A percentile compares a stretch with the other conserved stretches of the same genome.
These are phyloP conservation scores for Ceratina australensis DNA, from an alignment of 1,140 invertebrate species.

Conservation along the genomic window DNA sequence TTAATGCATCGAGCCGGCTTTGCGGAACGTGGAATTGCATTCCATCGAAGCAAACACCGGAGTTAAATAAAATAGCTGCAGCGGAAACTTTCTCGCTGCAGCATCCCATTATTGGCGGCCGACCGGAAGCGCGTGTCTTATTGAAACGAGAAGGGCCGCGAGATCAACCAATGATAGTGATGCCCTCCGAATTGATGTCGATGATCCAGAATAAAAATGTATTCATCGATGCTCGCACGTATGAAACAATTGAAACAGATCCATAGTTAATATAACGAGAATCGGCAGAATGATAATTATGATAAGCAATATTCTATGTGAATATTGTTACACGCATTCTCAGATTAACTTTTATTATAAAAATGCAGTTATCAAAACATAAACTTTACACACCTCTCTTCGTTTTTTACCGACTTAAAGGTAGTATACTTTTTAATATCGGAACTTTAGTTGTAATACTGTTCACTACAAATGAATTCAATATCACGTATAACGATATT, in stretches of 20 bases:
- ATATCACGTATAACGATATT: neutral
- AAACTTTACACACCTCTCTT: neutral
- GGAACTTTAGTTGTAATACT: too few relatives aligned
- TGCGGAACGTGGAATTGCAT: slow-evolving; percentile 43
- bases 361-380: neutral
- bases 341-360: slow-evolving; percentile 25
- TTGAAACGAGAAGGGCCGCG: slow-evolving; percentile 3
- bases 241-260: too few relatives aligned
- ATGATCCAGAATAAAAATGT: too few relatives aligned
- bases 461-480: too few relatives aligned
- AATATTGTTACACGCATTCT: neutral
- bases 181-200: too few relatives aligned
- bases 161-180: too few relatives aligned
- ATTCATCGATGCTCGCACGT: too few relatives aligned
- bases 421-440: neutral
- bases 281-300: too few relatives aligned
- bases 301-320: too few relatives aligned
- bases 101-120: slow-evolving; percentile 22
- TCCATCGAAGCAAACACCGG: slow-evolving; percentile 22
- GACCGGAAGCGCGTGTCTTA: slow-evolving; percentile 24
- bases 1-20: slow-evolving; percentile 29
- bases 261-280: too few relatives aligned
- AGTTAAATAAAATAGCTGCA: slow-evolving; percentile 35
- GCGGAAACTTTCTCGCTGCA: slow-evolving; percentile 28
- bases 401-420: neutral